phyloP scores from a whole-genome alignment of 2,113 vertebrate genomes.

The Machaerirhynchus nigripectus region DNA sequence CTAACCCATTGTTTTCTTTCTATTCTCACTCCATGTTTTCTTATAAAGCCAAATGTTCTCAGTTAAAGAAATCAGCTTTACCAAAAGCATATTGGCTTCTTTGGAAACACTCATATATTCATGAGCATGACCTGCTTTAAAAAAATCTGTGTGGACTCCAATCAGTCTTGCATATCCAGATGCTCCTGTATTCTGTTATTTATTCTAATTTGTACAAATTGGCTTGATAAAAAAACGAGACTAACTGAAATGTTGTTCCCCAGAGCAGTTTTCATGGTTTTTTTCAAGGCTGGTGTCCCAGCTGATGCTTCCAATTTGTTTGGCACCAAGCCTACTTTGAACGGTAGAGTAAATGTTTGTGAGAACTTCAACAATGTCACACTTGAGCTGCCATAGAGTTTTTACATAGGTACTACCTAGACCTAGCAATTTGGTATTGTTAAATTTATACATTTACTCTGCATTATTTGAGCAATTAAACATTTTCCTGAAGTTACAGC shows the following conservation, averaged over 20 bases:
- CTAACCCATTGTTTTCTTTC: background rate
- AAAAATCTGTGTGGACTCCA: background rate
- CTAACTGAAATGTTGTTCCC: background rate
- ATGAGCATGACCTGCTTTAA: background rate
- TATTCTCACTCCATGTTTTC: background rate
- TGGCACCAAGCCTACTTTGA: background rate
- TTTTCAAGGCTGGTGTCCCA: background rate
- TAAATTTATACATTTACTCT: background rate
- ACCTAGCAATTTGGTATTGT: background rate
- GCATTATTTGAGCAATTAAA: background rate
- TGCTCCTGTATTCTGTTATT: background rate
- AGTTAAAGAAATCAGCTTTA: background rate
- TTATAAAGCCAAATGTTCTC: background rate
- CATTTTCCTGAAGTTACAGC: background rate
- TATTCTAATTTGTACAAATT: background rate
- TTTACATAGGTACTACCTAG: background rate
- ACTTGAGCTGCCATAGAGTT: background rate
- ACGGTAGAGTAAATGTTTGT: background rate
- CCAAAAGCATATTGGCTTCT: background rate
- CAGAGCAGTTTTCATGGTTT: background rate
- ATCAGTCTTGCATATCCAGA: background rate
- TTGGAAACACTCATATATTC: background rate
- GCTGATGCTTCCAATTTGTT: background rate
- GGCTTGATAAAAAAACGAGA: background rate
- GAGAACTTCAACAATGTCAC: background rate